Conservation (phyloP, 2,113 vertebrate species). For the Limanda limanda region DNA sequence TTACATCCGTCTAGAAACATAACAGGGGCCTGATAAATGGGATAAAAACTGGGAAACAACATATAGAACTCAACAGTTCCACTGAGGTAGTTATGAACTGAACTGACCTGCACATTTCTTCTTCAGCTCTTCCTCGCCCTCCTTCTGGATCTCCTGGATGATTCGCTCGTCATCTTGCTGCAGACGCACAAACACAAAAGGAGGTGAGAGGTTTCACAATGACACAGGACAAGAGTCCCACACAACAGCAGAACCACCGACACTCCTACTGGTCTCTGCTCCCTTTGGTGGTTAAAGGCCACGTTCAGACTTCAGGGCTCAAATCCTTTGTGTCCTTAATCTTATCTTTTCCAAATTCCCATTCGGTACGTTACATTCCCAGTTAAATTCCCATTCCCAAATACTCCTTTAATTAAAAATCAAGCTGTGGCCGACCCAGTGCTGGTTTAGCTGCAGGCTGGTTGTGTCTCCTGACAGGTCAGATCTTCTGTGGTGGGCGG, state of each 20-base stretch:
- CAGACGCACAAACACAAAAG: constrained; percentile 48
- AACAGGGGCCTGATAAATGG: not conserved
- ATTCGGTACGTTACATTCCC: too few relatives aligned
- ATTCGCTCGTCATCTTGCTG: constrained; percentile 95
- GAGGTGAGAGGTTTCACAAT: not conserved
- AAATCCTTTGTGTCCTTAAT: too few relatives aligned
- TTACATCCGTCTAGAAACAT: not conserved
- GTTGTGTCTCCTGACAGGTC: not conserved
- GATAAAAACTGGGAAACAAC: not conserved
- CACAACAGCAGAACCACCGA: too few relatives aligned
- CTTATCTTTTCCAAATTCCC: too few relatives aligned
- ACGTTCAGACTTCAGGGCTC: too few relatives aligned
- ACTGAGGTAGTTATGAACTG: not conserved
- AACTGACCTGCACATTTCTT: constrained; percentile 89
- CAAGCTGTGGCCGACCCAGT: not conserved
- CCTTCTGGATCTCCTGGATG: constrained; percentile 95
- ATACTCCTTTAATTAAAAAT: not conserved
- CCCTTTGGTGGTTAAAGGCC: too few relatives aligned
- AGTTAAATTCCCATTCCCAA: too few relatives aligned
- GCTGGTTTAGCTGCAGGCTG: not conserved
- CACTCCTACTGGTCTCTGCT: too few relatives aligned
- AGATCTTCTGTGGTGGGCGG: not conserved
- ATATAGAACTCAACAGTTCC: not conserved
- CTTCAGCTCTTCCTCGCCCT: constrained; percentile 92
- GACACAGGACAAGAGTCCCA: not conserved